Evolutionary conservation across 2,113 vertebrate genomes (phyloP), one percentile per base, ranked within the genome.

Genomic region (Ophthalmolycus amberensis): DNA sequence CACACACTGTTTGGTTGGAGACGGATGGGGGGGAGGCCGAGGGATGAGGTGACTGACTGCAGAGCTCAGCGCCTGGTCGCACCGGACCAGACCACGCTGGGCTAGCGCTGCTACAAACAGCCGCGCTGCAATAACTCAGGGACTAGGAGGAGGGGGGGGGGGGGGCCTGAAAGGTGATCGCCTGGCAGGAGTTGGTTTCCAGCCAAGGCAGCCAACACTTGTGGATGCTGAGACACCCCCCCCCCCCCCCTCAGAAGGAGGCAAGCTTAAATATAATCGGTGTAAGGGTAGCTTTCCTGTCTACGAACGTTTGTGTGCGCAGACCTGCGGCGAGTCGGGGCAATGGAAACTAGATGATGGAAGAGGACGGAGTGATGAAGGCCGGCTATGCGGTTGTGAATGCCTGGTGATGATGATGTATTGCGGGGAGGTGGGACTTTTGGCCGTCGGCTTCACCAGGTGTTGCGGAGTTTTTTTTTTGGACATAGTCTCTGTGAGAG

Each of bases 231-330:
- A 92, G 84, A 93, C 48, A 3, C 48, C 48, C 52, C 52, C 3
- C 9, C 9, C 7, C 5, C 52, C 52, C 20, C 90, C 91, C 85
- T 65, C 93, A 95, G 95, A 94, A 93, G 76, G 83, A 93, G 94
- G 92, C 91, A 76, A 89, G 81, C 90, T 88, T 65, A 72, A 85
- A 88, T 85, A 79, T 83, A 93, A 93, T 88, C 84, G 75, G 76
- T 85, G 93, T 64, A 76, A 94, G 91, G 82, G 88, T 88, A 94
- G 91, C 94, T 95, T 96, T 96, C 95, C 95, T 95, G 94, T 91
- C 93, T 88, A 75, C 84, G 72, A 67, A 63, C 56, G 82, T 87
- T 54, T 82, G 85, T 86, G 89, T 84, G 79, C 20, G 71, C 89
- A 82, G 85, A 88, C 85, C 79, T 20, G 85, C 78, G 62, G 77